Base-by-base conservation (phyloP, 2,113 vertebrate species). In the Cryptotis parvus region DNA sequence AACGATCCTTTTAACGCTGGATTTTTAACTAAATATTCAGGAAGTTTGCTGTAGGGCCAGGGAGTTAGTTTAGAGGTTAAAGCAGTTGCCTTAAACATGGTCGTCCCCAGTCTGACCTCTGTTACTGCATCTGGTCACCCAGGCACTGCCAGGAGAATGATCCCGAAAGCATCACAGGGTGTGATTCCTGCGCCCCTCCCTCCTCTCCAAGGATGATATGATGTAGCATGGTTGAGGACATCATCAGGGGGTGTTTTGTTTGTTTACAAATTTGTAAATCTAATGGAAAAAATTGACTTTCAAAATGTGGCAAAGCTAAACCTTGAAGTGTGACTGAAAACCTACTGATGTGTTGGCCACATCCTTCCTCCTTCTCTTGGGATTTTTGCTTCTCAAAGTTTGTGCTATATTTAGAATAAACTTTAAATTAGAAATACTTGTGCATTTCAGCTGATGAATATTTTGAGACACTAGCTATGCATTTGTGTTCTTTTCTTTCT, bases 401-500 rank as follows among this genome's bases (percentile, higher is more conserved):
- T 49, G 78, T 29, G 4, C 55, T 26, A 15, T 35, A 12, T 83
- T 94, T 83, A 35, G 65, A 91, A 89, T 27, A 70, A 3, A 75
- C 41, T 73, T 75, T 81, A 90, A 87, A 89, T 79, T 61, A 85
- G 49, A 94, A 91, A 68, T 87, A 72, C 18, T 82, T 37, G 29
- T 55, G 35, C 55, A 37, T 65, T 27, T 68, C 77, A 66, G 2
- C 18, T 74, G 33, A 84, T 89, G 35, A n/a, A 35, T 78, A 70
- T 58, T 76, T 75, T 75, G 89, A 78, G 11, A 85, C n/a, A 24
- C 14, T 37, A 83, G 1, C 35, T 5, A 31, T 35, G 12, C 58
- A 74, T 79, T 14, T 92, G 5, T 66, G 49, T 43, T 76, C 68
- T 65, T 86, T 83, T 75, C n/a, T n/a, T n/a, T n/a, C n/a, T n/a